phyloP scores from a whole-genome alignment of 2,797 vertebrate genomes.

The Eulemur albifrons region DNA sequence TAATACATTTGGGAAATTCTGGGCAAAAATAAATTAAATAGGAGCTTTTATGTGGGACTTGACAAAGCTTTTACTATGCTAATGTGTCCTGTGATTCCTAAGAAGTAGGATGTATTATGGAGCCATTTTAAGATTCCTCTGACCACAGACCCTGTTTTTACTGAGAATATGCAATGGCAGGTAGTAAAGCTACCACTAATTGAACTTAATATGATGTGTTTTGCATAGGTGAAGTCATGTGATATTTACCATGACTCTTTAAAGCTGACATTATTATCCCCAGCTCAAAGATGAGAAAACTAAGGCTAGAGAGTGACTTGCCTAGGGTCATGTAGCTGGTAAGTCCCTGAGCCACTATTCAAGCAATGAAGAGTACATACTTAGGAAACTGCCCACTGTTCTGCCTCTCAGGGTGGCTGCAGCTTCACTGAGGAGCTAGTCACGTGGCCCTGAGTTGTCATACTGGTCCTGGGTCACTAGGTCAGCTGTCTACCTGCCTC shows the following conservation, averaged over 20 bases:
- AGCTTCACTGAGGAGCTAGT: not conserved
- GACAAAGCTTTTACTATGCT: not conserved
- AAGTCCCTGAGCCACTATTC: not conserved
- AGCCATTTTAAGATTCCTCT: not conserved
- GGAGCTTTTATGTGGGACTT: not conserved
- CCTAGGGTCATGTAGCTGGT: not conserved
- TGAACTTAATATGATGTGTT: not conserved
- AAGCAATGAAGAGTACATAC: not conserved
- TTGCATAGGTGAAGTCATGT: not conserved
- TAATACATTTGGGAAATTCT: slow-evolving; percentile 3
- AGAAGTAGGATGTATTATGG: not conserved
- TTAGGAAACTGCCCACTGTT: not conserved
- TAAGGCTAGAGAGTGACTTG: not conserved
- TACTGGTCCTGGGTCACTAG: not conserved
- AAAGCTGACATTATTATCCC: not conserved
- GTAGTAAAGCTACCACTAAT: not conserved
- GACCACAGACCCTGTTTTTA: not conserved
- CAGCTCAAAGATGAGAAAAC: slow-evolving; percentile 15
- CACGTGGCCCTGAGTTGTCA: not conserved
- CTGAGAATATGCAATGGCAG: not conserved
- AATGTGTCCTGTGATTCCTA: not conserved
- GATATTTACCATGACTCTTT: not conserved
- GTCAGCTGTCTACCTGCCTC: not conserved
- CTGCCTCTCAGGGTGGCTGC: not conserved
- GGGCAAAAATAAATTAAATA: not conserved